phyloP scores from a whole-genome alignment of 2,113 vertebrate genomes.

The Camelus dromedarius region DNA sequence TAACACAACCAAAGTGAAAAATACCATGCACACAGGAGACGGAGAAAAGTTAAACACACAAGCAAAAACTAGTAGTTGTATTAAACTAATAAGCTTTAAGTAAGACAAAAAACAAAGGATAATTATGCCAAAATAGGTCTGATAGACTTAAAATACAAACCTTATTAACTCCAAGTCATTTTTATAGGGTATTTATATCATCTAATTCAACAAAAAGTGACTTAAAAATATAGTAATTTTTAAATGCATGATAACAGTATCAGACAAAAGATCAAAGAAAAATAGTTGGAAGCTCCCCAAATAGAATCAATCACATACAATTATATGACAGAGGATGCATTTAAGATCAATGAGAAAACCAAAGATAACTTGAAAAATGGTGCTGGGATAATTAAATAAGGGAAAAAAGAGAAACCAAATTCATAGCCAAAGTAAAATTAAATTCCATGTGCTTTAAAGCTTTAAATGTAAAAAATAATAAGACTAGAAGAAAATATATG shows the following conservation, averaged over 20 bases:
- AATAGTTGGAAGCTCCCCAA: neutral
- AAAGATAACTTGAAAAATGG: neutral
- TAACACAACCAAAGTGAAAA: neutral
- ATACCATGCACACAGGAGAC: neutral
- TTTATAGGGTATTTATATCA: neutral
- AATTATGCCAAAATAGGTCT: neutral
- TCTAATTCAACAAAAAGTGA: neutral
- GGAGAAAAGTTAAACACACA: neutral
- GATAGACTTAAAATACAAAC: neutral
- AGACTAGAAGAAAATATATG: neutral
- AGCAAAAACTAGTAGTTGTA: neutral
- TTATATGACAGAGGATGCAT: neutral
- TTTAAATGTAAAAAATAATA: neutral
- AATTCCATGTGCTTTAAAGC: neutral
- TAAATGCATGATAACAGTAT: neutral
- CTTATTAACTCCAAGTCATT: neutral
- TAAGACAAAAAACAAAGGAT: neutral
- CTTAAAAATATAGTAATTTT: neutral
- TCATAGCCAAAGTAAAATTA: constrained; percentile 2
- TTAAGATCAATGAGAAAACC: constrained; percentile 4
- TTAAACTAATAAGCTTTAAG: constrained; percentile 28
- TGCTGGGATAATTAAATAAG: neutral
- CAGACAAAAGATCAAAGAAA: constrained; percentile 19
- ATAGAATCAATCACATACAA: neutral
- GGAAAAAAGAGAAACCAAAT: neutral